Evolutionary conservation across 1,140 invertebrate genomes (phyloP).

Genomic region (Bombus superbus): DNA sequence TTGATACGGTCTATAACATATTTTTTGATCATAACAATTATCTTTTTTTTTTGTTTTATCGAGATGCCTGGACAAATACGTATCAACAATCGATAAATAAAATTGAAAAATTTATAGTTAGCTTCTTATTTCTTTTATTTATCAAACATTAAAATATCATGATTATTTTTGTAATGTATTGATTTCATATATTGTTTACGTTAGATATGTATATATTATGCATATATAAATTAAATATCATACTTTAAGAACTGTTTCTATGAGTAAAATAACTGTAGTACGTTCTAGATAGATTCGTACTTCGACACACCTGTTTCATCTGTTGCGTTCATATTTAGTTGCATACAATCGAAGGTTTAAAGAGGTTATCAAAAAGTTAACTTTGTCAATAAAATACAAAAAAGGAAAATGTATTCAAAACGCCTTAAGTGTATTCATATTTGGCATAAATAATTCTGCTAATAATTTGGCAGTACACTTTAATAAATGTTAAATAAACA

Average conservation of each 20-base stretch:
- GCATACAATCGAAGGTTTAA: not conserved
- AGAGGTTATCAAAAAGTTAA: slow-evolving; percentile 9
- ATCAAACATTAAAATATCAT: not conserved
- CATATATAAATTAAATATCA: not conserved
- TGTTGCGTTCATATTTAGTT: slow-evolving; percentile 19
- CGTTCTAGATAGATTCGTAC: slow-evolving; percentile 15
- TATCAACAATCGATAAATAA: not conserved
- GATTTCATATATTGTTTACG: not conserved
- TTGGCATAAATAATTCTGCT: not conserved
- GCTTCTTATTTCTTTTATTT: not conserved
- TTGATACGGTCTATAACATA: not conserved
- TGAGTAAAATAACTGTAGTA: slow-evolving; percentile 25
- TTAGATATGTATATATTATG: not conserved
- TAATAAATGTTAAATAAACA: slow-evolving; percentile 6
- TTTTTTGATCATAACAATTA: not conserved
- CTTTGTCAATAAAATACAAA: not conserved
- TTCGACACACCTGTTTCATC: slow-evolving; percentile 31
- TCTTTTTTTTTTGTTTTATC: not conserved
- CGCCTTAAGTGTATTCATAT: not conserved
- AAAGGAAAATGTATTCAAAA: not conserved
- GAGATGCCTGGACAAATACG: not conserved
- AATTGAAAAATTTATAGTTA: not conserved
- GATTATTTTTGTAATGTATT: not conserved
- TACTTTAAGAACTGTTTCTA: slow-evolving; percentile 21
- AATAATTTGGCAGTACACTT: slow-evolving; percentile 2